Base-by-base conservation (phyloP, 2,113 vertebrate species). In the Cryptotis parvus region DNA sequence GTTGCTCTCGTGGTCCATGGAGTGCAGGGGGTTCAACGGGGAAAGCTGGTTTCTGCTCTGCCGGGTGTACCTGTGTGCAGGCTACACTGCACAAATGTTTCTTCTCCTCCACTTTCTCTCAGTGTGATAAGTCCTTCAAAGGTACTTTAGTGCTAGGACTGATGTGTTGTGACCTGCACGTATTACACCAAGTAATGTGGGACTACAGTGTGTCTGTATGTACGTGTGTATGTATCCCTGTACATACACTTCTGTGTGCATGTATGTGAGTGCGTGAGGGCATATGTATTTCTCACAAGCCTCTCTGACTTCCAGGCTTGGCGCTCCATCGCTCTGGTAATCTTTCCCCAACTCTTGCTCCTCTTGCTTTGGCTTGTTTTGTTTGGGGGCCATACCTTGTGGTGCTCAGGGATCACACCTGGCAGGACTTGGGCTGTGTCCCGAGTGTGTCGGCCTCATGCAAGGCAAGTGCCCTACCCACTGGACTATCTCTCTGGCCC, bases 101-200 rank as follows among this genome's bases (percentile, higher is more conserved):
- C 72, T 63, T 63, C 74, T 72, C 15, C 37, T 31, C 70, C 26
- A 4, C 26, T 72, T 37, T 39, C 29, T 35, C 74, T 84, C 77
- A 6, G 26, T 58, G 69, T 58, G 55, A 55, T 27, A 61, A 77
- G 4, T 69, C n/a, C 87, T 66, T 49, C 68, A 86, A 91, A 35
- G 52, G 52, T 22, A 26, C 41, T 41, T 37, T 41, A 49, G 24
- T 75, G 76, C 65, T n/a, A 70, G 22, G 63, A 29, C 63, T 33
- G 87, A 78, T 61, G 87, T 61, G 16, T 70, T n/a, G 24, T 81
- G 35, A 81, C 35, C 74, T 81, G 10, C 94, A 81, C 92, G 49
- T 9, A 39, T 52, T 58, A 61, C 22, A 8, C 45, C 61, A 39
- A 84, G 61, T 27, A 58, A 63, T 9, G 8, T 12, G 8, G 72